Percentiles rank a stretch among this genome's conserved stretches.
These are phyloP conservation scores for Atherinosoma microstoma DNA, from an alignment of 2,797 vertebrate genomes.

Conservation along the genomic window DNA sequence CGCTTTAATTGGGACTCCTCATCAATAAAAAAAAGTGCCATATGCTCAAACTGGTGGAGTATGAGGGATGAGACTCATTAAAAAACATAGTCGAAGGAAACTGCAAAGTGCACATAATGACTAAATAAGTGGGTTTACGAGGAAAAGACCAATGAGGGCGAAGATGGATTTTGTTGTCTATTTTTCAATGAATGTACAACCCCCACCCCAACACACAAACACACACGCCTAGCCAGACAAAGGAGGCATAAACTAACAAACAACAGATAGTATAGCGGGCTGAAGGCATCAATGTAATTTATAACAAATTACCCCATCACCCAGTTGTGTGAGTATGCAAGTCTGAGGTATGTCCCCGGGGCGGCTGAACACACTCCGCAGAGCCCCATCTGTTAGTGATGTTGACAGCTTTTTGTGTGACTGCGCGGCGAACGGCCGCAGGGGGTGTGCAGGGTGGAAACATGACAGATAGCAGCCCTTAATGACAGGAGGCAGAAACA, in stretches of 20 bases:
- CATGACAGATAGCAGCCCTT: slow-evolving; percentile 69
- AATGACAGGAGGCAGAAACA: slow-evolving; percentile 56
- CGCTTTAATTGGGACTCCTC: slow-evolving; percentile 66
- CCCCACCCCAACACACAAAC: slow-evolving; percentile 24
- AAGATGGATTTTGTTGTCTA: neutral
- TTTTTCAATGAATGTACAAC: slow-evolving; percentile 13
- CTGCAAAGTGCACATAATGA: slow-evolving; percentile 7
- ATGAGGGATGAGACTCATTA: slow-evolving; percentile 69
- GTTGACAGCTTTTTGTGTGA: slow-evolving; percentile 63
- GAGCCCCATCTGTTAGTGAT: slow-evolving; percentile 74
- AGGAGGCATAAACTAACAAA: slow-evolving; percentile 48
- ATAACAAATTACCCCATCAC: slow-evolving; percentile 66
- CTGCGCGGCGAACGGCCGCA: slow-evolving; percentile 21
- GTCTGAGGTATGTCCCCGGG: slow-evolving; percentile 39
- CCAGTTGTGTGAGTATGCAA: slow-evolving; percentile 51
- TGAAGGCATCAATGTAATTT: slow-evolving; percentile 71
- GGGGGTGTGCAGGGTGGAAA: slow-evolving; percentile 49
- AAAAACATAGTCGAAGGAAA: slow-evolving; percentile 36
- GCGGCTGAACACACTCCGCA: slow-evolving; percentile 44
- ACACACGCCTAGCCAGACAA: slow-evolving; percentile 37
- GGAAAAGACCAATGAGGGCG: slow-evolving; percentile 9
- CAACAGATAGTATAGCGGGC: slow-evolving; percentile 46
- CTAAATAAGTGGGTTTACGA: slow-evolving; percentile 33
- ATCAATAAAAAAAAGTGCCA: slow-evolving; percentile 66
- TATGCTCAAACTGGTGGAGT: slow-evolving; percentile 45